These are phyloP conservation scores for Pelodiscus sinensis DNA, from an alignment of 2,113 vertebrate genomes.

Conservation along the genomic window DNA sequence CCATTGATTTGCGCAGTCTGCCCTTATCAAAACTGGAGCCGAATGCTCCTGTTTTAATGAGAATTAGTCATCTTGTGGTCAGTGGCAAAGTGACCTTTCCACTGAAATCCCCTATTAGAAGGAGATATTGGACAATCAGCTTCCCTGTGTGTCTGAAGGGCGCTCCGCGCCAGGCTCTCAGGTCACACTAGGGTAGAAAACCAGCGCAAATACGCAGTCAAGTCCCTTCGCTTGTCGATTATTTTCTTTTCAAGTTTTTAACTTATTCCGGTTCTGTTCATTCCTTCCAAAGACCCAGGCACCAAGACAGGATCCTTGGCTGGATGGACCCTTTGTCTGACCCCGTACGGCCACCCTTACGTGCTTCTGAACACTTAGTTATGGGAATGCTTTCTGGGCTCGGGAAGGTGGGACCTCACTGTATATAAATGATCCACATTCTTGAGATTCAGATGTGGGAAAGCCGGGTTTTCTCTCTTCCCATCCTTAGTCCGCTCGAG, in stretches of 20 bases:
- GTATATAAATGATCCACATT: background rate
- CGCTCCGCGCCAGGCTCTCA: background rate
- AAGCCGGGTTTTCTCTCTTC: background rate
- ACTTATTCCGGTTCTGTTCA: background rate
- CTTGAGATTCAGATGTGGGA: background rate
- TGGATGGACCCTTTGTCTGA: background rate
- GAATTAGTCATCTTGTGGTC: background rate
- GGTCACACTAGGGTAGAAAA: background rate
- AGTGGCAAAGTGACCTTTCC: background rate
- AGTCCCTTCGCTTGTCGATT: fast-evolving
- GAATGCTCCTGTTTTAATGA: background rate
- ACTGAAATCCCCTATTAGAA: background rate
- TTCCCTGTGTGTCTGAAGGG: background rate
- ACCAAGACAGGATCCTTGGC: background rate
- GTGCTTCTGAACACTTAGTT: background rate
- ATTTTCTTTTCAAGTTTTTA: background rate
- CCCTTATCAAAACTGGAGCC: slow-evolving; percentile 20
- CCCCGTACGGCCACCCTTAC: background rate
- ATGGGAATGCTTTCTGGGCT: background rate
- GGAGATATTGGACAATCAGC: background rate
- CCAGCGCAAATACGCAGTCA: fast-evolving
- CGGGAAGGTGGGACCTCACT: background rate
- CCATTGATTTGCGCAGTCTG: slow-evolving; percentile 36
- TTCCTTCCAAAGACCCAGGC: background rate
- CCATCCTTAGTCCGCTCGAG: background rate